Percentiles rank a stretch among this genome's conserved stretches.
Conservation (phyloP, 1,140 invertebrate genomes). For the Eupeodes corollae region DNA sequence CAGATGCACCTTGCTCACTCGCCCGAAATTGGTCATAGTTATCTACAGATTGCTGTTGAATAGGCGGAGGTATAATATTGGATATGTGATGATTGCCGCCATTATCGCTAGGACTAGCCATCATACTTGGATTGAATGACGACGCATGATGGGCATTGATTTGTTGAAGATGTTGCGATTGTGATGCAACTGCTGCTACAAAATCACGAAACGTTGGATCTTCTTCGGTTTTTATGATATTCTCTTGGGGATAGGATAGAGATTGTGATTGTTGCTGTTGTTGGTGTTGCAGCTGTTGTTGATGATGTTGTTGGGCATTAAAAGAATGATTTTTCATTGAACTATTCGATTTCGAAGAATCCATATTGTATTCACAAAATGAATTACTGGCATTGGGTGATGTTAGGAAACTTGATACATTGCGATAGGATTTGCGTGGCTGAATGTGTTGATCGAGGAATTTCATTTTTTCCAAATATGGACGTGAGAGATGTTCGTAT, state of each 20-base stretch:
- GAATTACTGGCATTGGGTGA: slow-evolving; percentile 31
- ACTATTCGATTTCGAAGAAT: slow-evolving; percentile 28
- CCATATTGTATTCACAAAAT: slow-evolving; percentile 32
- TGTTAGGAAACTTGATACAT: slow-evolving; percentile 30
- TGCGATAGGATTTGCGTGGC: slow-evolving; percentile 32
- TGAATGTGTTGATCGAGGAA: slow-evolving; percentile 35
- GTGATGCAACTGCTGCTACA: slow-evolving; percentile 30
- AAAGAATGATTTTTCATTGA: slow-evolving; percentile 24
- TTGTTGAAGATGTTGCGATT: slow-evolving; percentile 31
- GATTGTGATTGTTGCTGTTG: slow-evolving; percentile 14
- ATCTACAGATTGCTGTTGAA: too few relatives aligned
- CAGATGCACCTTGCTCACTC: slow-evolving; percentile 1
- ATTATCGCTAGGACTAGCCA: too few relatives aligned
- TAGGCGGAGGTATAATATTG: too few relatives aligned
- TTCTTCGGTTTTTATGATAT: slow-evolving; percentile 28
- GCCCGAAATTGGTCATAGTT: too few relatives aligned
- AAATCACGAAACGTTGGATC: slow-evolving; percentile 31
- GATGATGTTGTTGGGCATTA: slow-evolving; percentile 14
- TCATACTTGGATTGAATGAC: too few relatives aligned
- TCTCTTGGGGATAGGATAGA: background rate
- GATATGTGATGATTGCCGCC: too few relatives aligned
- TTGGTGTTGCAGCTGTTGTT: slow-evolving; percentile 22
- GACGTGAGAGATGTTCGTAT: slow-evolving; percentile 34
- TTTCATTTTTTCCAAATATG: slow-evolving; percentile 37
- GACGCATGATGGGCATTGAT: slow-evolving; percentile 4